Evolutionary conservation across 2,888 invertebrate species (phyloP).

Genomic region (Uloborus plumipes): DNA sequence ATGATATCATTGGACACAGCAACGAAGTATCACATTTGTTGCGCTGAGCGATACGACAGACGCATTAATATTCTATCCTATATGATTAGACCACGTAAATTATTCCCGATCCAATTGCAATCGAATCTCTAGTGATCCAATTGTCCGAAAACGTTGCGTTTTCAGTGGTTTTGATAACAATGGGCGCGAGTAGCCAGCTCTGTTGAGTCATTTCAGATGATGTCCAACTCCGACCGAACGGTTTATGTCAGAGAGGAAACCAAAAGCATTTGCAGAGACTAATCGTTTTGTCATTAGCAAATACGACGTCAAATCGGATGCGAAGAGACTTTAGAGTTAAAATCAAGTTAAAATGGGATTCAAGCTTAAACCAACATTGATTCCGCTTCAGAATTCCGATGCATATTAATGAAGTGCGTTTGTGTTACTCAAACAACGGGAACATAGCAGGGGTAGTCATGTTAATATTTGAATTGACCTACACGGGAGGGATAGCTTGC

Average conservation of each 20-base stretch:
- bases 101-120: conserved; percentile 40
- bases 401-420: too few species aligned
- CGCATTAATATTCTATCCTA: conserved; percentile 37
- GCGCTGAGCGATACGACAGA: conserved; percentile 27
- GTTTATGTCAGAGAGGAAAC: background rate
- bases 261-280: background rate
- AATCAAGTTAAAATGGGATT: too few species aligned
- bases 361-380: too few species aligned
- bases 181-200: conserved; percentile 1
- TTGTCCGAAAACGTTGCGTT: conserved; percentile 27
- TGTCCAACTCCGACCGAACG: background rate
- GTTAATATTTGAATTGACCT: too few species aligned
- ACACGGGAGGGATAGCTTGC: too few species aligned
- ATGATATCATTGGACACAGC: conserved; percentile 38
- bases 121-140: conserved; percentile 32
- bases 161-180: conserved; percentile 10
- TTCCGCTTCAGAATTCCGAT: too few species aligned
- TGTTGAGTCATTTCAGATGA: background rate
- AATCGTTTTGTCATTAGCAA: background rate
- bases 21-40: conserved; percentile 34
- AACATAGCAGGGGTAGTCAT: too few species aligned
- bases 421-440: too few species aligned
- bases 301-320: background rate
- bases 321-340: too few species aligned
- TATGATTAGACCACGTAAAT: conserved; percentile 42